Percentiles rank a stretch among this genome's conserved stretches.
phyloP scores from a whole-genome alignment of 35 echinoderm and acorn worm species.

The Heliocidaris erythrogramma region DNA sequence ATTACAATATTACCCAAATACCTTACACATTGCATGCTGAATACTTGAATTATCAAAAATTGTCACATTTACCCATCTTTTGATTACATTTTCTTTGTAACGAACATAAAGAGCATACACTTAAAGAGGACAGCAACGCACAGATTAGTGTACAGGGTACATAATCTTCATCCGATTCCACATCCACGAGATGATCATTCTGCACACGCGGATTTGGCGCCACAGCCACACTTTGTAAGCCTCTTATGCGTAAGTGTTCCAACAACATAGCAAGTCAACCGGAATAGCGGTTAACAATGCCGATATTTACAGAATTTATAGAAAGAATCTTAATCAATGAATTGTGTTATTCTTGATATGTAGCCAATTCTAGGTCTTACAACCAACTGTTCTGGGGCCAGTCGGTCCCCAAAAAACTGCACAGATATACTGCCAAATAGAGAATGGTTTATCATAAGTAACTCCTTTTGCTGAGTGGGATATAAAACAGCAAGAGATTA shows the following conservation, averaged over 20 bases:
- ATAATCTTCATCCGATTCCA: not conserved
- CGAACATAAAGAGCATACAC: not conserved
- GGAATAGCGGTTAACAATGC: not conserved
- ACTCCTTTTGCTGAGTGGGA: not conserved
- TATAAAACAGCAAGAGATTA: not conserved
- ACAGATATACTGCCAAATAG: not conserved
- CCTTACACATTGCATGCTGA: not conserved
- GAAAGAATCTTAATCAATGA: not conserved
- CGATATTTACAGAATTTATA: not conserved
- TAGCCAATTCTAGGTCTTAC: not conserved
- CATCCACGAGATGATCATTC: not conserved
- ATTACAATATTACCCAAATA: not conserved
- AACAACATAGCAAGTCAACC: not conserved
- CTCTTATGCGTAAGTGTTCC: not conserved
- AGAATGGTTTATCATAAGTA: not conserved
- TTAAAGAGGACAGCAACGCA: not conserved
- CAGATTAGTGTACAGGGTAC: not conserved
- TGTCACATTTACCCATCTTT: not conserved
- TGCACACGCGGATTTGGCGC: not conserved
- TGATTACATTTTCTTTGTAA: not conserved
- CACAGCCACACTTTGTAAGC: not conserved
- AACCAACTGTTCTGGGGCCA: not conserved
- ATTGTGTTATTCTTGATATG: not conserved
- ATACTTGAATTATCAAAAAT: not conserved
- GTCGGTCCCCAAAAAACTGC: not conserved